Evolutionary conservation across 2,113 vertebrate species (phyloP).

Genomic region (Tyto alba): DNA sequence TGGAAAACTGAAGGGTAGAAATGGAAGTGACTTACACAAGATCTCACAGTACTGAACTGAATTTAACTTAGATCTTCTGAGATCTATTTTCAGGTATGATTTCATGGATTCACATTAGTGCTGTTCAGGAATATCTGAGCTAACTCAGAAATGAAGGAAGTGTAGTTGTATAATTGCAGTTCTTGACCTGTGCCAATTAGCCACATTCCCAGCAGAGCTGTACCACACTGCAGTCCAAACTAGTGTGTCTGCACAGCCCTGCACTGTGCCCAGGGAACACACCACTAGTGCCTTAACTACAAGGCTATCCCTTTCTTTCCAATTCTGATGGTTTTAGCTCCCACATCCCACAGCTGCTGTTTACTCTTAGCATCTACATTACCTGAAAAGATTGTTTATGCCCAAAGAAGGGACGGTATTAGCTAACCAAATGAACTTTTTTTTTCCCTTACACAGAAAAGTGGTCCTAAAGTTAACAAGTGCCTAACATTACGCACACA

Average conservation of each 20-base stretch:
- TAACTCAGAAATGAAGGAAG: neutral
- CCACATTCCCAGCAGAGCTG: neutral
- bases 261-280: neutral
- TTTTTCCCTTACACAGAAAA: neutral
- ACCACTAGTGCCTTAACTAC: neutral
- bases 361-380: neutral
- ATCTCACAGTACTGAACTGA: neutral
- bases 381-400: neutral
- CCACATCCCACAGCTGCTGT: neutral
- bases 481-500: neutral
- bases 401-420: neutral
- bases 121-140: neutral
- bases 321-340: neutral
- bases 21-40: neutral
- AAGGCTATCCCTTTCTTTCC: neutral
- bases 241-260: neutral
- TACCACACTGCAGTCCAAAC: neutral
- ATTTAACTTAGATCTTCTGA: neutral
- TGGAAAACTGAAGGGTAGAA: neutral
- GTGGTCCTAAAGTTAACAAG: neutral
- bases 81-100: neutral
- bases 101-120: neutral
- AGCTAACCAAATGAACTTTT: neutral
- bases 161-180: neutral
- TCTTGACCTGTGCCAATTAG: neutral